These are phyloP conservation scores for Novumbra hubbsi DNA, from an alignment of 2,797 vertebrate species.

Conservation along the genomic window DNA sequence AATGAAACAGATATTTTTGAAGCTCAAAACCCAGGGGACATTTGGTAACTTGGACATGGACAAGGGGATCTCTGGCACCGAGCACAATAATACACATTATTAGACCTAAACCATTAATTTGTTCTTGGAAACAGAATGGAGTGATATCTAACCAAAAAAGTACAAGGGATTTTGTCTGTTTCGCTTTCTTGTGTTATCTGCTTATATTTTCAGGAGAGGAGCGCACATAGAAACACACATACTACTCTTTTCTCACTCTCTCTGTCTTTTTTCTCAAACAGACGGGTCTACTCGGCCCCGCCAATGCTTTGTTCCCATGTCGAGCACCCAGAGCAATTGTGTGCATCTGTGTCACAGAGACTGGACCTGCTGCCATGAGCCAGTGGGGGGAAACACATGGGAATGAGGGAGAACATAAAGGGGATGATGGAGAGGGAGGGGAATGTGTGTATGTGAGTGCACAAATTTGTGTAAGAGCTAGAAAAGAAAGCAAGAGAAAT, in stretches of 20 bases:
- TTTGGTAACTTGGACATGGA: conserved; percentile 6
- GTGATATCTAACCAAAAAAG: neutral
- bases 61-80: neutral
- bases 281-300: conserved; percentile 52
- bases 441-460: conserved; percentile 6
- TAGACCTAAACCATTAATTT: neutral
- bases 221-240: conserved; percentile 30
- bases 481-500: too few relatives aligned
- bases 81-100: neutral
- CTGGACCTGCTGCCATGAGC: conserved; percentile 73
- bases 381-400: conserved; percentile 33
- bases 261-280: conserved; percentile 43
- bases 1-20: conserved; percentile 28
- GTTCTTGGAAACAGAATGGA: neutral
- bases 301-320: conserved; percentile 69
- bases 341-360: conserved; percentile 67
- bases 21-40: conserved; percentile 8
- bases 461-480: conserved; percentile 28
- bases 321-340: conserved; percentile 57
- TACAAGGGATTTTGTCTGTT: neutral
- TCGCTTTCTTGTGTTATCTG: neutral
- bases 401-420: conserved; percentile 36
- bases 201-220: conserved; percentile 2
- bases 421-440: conserved; percentile 14
- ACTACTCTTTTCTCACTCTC: conserved; percentile 16